Conservation (phyloP, 1,140 invertebrate species). For the Ptiloglossa arizonensis region DNA sequence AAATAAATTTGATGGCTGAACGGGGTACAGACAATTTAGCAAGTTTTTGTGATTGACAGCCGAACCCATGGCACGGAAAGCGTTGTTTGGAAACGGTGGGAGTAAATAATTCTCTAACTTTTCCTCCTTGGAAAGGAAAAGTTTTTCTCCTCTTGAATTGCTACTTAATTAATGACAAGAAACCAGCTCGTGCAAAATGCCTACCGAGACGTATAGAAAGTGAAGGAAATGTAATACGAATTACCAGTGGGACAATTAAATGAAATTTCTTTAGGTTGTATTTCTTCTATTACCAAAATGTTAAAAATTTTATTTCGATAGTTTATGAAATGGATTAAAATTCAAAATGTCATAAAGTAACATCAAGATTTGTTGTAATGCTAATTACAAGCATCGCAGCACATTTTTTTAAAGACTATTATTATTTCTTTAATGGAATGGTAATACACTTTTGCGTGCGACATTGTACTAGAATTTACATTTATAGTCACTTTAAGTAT, state of each 20-base stretch:
- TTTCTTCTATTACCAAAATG: neutral
- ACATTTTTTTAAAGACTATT: too few relatives aligned
- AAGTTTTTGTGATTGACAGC: slow-evolving; percentile 67
- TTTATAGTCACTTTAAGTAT: too few relatives aligned
- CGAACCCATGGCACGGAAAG: slow-evolving; percentile 25
- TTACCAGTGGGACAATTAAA: neutral
- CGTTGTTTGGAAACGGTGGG: neutral
- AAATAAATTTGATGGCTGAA: slow-evolving; percentile 47
- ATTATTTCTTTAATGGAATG: too few relatives aligned
- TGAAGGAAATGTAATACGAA: neutral
- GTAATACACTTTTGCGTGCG: too few relatives aligned
- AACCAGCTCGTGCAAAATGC: slow-evolving; percentile 1
- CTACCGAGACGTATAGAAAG: neutral
- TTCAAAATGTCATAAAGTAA: too few relatives aligned
- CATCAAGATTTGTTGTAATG: too few relatives aligned
- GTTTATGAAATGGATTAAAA: too few relatives aligned
- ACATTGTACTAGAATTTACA: too few relatives aligned
- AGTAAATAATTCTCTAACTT: slow-evolving; percentile 63
- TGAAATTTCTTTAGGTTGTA: neutral
- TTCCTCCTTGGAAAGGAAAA: slow-evolving; percentile 41
- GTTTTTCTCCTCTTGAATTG: neutral
- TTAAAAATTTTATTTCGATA: neutral
- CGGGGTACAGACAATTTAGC: slow-evolving; percentile 55
- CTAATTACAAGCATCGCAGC: too few relatives aligned
- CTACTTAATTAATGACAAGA: slow-evolving; percentile 42